Base-by-base conservation (phyloP, 2,797 vertebrate species). In the Phrynocephalus forsythii region DNA sequence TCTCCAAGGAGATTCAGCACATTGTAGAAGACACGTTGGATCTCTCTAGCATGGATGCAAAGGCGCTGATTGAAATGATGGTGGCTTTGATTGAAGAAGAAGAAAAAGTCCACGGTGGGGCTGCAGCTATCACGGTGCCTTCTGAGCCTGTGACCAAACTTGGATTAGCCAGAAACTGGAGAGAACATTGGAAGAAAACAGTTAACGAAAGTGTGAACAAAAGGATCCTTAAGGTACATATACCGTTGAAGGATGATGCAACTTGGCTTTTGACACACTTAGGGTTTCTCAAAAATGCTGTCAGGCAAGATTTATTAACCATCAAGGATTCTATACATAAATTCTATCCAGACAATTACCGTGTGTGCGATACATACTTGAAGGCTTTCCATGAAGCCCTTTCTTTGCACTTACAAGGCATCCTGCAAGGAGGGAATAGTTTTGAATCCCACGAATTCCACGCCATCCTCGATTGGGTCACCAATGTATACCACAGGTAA, bases 401-500 rank as follows among this genome's bases (percentile, higher is more conserved):
- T 16, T 95, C 95, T 50, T 95, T 95, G 68, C 98, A 98, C 90
- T 85, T 99, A 79, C 96, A 95, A 93, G 93, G 86, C 20, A 95
- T 99, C 33, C 94, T 94, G 56, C 91, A 68, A 26, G 44, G 50
- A 8, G 7, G 75, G 8, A 83, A 89, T 26, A 91, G 79, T 0
- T 93, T 94, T 11, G 95, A 97, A 79, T 86, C 86, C 77, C 97
- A 92, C 0, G 98, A 99, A 82, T 93, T 97, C 67, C 96, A 97
- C 4, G 87, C 86, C 10, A 94, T 99, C 86, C 97, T 99, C 38
- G 26, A 98, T 89, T 99, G 98, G 97, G 97, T 97, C 82, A 94
- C 97, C 94, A 97, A 98, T 67, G 89, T 38, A 18, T 99, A 98
- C 82, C 86, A 79, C 92, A 98, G 98, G 99, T 99, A 96, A 95